phyloP scores from a whole-genome alignment of 1,140 invertebrate genomes.

The Sesamia nonagrioides region DNA sequence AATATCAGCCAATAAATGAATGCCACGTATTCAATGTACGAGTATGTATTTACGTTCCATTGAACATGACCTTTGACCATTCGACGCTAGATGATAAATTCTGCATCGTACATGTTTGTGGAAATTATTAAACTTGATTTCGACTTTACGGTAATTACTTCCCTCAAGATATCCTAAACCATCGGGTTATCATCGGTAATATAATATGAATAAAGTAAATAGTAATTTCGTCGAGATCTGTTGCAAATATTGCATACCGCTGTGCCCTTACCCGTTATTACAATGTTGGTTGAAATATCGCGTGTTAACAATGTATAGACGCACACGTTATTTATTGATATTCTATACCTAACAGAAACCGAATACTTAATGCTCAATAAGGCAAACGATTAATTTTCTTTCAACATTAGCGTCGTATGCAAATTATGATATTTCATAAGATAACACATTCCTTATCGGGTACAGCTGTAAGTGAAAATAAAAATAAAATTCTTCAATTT shows the following conservation, averaged over 20 bases:
- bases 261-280: slow-evolving; percentile 43
- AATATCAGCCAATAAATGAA: slow-evolving; percentile 26
- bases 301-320: slow-evolving; percentile 24
- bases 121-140: slow-evolving; percentile 41
- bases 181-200: slow-evolving; percentile 36
- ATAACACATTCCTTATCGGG: slow-evolving; percentile 51
- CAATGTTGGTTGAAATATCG: slow-evolving; percentile 48
- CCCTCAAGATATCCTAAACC: slow-evolving; percentile 34
- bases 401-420: slow-evolving; percentile 51
- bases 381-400: slow-evolving; percentile 50
- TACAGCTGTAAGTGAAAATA: slow-evolving; percentile 56
- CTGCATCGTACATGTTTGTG: neutral
- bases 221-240: slow-evolving; percentile 47
- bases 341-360: slow-evolving; percentile 38
- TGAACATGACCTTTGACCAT: slow-evolving; percentile 38
- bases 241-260: slow-evolving; percentile 47
- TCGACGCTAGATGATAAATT: neutral
- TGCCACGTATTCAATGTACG: slow-evolving; percentile 5
- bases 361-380: slow-evolving; percentile 49
- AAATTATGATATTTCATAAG: slow-evolving; percentile 53
- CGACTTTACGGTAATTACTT: slow-evolving; percentile 28
- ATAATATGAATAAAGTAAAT: slow-evolving; percentile 46
- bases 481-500: slow-evolving; percentile 60
- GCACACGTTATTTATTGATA: slow-evolving; percentile 42
- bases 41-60: slow-evolving; percentile 35